Conservation (phyloP, 2,888 invertebrate genomes). For the Leucoptera coffeella region DNA sequence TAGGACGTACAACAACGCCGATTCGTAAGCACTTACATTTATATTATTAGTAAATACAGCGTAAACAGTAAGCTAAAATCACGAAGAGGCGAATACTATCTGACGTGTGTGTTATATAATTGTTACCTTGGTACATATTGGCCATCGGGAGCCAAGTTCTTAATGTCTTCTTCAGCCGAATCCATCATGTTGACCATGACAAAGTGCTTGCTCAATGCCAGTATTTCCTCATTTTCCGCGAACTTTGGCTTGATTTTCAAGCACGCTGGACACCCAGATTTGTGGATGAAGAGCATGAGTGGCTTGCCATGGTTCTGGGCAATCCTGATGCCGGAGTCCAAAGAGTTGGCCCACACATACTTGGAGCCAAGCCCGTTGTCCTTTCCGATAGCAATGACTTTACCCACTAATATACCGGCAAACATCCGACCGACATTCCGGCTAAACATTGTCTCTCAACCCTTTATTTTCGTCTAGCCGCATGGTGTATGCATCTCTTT, state of each 20-base stretch:
- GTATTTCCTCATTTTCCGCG: constrained; percentile 48
- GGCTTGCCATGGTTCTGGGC: constrained; percentile 47
- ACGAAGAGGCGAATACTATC: not conserved
- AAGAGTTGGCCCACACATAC: constrained; percentile 38
- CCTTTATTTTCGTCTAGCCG: too few species aligned
- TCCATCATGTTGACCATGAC: constrained; percentile 62
- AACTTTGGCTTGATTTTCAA: constrained; percentile 58
- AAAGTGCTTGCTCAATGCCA: constrained; percentile 52
- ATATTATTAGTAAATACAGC: too few species aligned
- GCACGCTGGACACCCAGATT: constrained; percentile 61
- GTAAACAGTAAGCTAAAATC: too few species aligned
- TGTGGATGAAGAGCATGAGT: constrained; percentile 61
- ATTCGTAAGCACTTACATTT: too few species aligned
- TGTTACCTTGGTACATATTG: constrained; percentile 56
- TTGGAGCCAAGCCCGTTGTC: constrained; percentile 38
- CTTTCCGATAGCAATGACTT: constrained; percentile 8
- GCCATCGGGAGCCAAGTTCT: constrained; percentile 56
- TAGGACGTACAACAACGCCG: too few species aligned
- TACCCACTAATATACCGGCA: not conserved
- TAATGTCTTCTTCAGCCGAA: constrained; percentile 47
- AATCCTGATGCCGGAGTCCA: constrained; percentile 32
- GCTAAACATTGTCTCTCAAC: too few species aligned
- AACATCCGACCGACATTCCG: not conserved
- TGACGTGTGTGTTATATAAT: too few species aligned
- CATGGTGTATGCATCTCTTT: too few species aligned